Conservation (phyloP, 1,140 invertebrate genomes). For the Leguminivora glycinivorella region DNA sequence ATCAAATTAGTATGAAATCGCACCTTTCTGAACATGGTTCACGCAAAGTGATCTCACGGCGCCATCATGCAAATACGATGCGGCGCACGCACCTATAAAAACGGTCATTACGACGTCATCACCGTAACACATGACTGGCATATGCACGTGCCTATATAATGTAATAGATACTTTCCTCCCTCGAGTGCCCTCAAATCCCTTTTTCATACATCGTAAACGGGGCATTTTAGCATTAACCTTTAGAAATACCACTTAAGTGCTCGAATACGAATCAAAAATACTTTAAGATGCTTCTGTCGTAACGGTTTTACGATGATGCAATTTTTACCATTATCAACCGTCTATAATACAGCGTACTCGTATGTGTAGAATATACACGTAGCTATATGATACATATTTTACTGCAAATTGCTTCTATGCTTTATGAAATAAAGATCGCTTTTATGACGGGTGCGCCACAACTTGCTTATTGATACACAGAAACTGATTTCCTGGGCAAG, state of each 20-base stretch:
- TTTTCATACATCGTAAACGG: slow-evolving; percentile 50
- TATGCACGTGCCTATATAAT: slow-evolving; percentile 47
- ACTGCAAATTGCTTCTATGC: slow-evolving; percentile 45
- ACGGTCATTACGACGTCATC: slow-evolving; percentile 52
- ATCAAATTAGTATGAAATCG: background rate
- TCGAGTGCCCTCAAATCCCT: slow-evolving; percentile 41
- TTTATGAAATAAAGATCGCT: slow-evolving; percentile 31
- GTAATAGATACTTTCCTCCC: slow-evolving; percentile 48
- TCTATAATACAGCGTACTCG: background rate
- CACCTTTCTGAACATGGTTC: background rate
- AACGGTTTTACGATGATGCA: slow-evolving; percentile 47
- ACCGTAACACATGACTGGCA: slow-evolving; percentile 47
- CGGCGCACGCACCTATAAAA: slow-evolving; percentile 41
- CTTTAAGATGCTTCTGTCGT: slow-evolving; percentile 40
- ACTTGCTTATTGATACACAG: slow-evolving; percentile 34
- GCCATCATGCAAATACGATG: slow-evolving; percentile 39
- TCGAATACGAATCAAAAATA: slow-evolving; percentile 46
- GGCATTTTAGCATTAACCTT: slow-evolving; percentile 45
- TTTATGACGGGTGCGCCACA: slow-evolving; percentile 28
- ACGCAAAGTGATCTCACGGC: slow-evolving; percentile 25
- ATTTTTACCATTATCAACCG: slow-evolving; percentile 42
- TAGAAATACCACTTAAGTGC: slow-evolving; percentile 39
- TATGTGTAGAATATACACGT: too few relatives aligned
- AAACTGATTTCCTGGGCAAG: slow-evolving; percentile 19
- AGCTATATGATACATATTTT: slow-evolving; percentile 34